phyloP scores from a whole-genome alignment of 2,797 vertebrate species.

The Gymnodraco acuticeps region DNA sequence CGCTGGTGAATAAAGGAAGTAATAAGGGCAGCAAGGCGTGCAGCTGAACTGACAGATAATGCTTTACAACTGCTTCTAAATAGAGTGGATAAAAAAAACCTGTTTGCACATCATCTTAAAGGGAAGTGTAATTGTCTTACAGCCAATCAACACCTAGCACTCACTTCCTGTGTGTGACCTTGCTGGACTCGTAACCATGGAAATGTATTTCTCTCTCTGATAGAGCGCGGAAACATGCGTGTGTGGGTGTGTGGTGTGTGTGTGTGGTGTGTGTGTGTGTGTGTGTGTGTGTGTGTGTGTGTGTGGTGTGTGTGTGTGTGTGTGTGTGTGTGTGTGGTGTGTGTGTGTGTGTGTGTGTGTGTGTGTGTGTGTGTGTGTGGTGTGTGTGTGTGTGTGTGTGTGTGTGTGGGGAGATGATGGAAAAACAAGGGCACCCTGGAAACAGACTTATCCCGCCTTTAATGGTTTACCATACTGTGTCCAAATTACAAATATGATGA shows the following conservation, averaged over 20 bases:
- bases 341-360: constrained; percentile 10
- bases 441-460: constrained; percentile 57
- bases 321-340: constrained; percentile 23
- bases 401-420: constrained; percentile 31
- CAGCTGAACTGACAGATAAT: constrained; percentile 72
- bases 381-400: constrained; percentile 19
- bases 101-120: constrained; percentile 75
- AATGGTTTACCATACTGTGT: constrained; percentile 54
- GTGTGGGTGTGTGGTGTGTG: constrained; percentile 16
- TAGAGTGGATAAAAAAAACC: constrained; percentile 39
- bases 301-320: constrained; percentile 21
- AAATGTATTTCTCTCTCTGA: constrained; percentile 66
- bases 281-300: constrained; percentile 17
- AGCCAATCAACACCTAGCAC: constrained; percentile 76
- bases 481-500: constrained; percentile 64
- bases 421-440: constrained; percentile 63
- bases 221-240: constrained; percentile 27
- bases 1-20: constrained; percentile 65
- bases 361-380: constrained; percentile 19
- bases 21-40: constrained; percentile 67
- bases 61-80: constrained; percentile 68
- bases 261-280: constrained; percentile 11
- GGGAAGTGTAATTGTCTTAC: constrained; percentile 83
- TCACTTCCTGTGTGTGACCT: constrained; percentile 83
- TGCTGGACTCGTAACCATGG: constrained; percentile 81